These are phyloP conservation scores for Bothrops jararaca DNA, from an alignment of 2,113 vertebrate genomes.

Conservation along the genomic window DNA sequence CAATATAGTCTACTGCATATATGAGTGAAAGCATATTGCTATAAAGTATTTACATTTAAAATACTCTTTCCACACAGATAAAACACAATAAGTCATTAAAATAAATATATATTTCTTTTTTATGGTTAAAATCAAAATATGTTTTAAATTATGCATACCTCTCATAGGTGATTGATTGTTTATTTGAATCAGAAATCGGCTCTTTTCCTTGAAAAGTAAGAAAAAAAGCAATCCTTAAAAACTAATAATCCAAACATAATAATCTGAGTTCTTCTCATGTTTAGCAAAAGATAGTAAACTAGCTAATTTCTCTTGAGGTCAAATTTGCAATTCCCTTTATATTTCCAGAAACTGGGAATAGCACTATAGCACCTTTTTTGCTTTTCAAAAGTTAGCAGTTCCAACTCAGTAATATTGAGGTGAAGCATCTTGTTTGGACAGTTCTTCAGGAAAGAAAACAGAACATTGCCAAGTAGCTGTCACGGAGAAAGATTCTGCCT, in stretches of 20 bases:
- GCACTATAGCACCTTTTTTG: neutral
- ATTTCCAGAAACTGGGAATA: neutral
- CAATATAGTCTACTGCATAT: no score
- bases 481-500: neutral
- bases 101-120: neutral
- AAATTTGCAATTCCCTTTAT: neutral
- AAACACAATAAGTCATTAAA: neutral
- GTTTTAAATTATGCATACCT: slow-evolving; percentile 43
- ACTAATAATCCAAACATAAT: neutral
- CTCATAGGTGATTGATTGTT: neutral
- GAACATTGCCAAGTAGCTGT: neutral
- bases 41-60: neutral
- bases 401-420: neutral
- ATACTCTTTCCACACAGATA: neutral
- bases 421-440: neutral
- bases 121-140: neutral
- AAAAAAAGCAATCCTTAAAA: slow-evolving; percentile 1
- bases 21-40: neutral
- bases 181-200: neutral
- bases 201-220: slow-evolving; percentile 12
- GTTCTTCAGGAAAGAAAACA: neutral
- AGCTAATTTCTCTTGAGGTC: neutral
- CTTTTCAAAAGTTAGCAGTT: neutral
- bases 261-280: neutral
- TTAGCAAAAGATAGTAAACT: neutral